These are phyloP conservation scores for Tipula unca DNA, from an alignment of 2,888 invertebrate species.

Conservation along the genomic window DNA sequence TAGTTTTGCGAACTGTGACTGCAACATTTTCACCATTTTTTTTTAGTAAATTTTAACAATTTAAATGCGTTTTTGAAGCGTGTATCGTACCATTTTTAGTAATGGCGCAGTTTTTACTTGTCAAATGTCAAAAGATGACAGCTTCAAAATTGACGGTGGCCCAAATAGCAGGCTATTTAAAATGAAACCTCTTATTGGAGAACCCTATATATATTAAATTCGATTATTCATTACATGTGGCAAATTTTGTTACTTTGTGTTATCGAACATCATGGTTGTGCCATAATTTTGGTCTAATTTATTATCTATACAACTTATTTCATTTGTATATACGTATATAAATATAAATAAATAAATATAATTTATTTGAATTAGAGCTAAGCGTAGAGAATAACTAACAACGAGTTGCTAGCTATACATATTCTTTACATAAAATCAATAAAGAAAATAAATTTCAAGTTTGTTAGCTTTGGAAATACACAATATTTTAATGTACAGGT, in stretches of 20 bases:
- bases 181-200: too few species aligned
- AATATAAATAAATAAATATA: background rate
- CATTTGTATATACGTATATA: background rate
- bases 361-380: background rate
- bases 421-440: background rate
- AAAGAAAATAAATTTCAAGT: background rate
- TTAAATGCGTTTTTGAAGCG: too few species aligned
- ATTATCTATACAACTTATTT: background rate
- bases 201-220: background rate
- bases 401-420: background rate
- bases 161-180: too few species aligned
- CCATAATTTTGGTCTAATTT: background rate
- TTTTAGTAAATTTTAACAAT: too few species aligned
- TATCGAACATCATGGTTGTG: background rate
- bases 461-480: background rate
- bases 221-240: background rate
- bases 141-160: too few species aligned
- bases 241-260: background rate
- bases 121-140: too few species aligned
- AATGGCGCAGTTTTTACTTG: too few species aligned
- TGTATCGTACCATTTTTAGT: too few species aligned
- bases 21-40: too few species aligned
- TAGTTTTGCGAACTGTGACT: too few species aligned
- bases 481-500: too few species aligned
- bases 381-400: background rate